Base-by-base conservation (phyloP, 2,113 vertebrate species). In the Geothlypis trichas region DNA sequence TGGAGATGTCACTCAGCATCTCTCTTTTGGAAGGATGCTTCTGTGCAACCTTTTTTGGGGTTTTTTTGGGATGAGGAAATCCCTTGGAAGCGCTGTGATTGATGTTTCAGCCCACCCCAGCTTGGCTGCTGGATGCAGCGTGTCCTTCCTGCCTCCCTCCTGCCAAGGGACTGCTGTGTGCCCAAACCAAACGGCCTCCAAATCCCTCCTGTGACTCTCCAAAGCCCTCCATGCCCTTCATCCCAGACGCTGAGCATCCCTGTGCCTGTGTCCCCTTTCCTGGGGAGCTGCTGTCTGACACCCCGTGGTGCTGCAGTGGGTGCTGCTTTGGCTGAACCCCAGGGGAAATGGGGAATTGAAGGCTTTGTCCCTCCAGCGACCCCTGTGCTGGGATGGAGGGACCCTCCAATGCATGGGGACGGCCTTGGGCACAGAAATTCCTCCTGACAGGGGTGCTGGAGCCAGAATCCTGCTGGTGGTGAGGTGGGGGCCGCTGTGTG, bases 251-350 rank as follows among this genome's bases (percentile, higher is more conserved):
- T 3, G 23, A 81, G 31, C 75, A 37, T 44, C 78, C 62, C 58
- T 2, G 1, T 4, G 1, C 59, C 55, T 4, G 7, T 14, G 2
- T 49, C 22, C 26, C 16, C 4, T 7, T 28, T 58, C 24, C 13
- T 9, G 2, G 20, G 57, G 14, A 62, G 57, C 47, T 49, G 31
- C 66, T 3, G 2, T 19, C 33, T 2, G 0, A 3, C 57, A 41
- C 14, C 41, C 58, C 1, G 0, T 0, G 2, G 17, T 22, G 15
- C 7, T 30, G 10, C 10, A 3, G 28, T 1, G 8, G 17, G 6
- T 13, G 17, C 52, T 68, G 63, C 55, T 37, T 55, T 47, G 35
- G n/a, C 78, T 27, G 13, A 13, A 31, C 27, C 22, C 31, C 31
- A 11, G 55, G 47, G n/a, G 5, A 76, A 61, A 3, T 12, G 35